Conservation (phyloP, 2,113 vertebrate species). For the Tenrec ecaudatus region DNA sequence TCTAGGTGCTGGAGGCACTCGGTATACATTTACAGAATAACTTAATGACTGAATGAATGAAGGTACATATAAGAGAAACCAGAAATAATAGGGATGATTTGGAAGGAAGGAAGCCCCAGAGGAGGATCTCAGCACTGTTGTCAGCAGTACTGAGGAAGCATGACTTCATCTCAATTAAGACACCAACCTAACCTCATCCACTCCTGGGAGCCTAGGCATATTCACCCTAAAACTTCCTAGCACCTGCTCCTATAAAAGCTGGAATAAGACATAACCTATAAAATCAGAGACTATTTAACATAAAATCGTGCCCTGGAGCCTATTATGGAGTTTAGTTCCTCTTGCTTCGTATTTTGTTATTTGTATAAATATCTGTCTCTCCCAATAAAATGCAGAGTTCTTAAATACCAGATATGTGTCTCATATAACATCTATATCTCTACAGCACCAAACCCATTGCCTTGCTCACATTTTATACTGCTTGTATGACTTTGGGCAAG, state of each 20-base stretch:
- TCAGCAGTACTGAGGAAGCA: background rate
- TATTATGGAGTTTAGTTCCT: conserved; percentile 63
- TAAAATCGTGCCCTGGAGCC: conserved; percentile 60
- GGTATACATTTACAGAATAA: background rate
- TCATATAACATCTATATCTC: conserved; percentile 53
- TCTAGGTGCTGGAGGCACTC: background rate
- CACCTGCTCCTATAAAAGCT: conserved; percentile 47
- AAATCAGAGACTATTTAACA: conserved; percentile 56
- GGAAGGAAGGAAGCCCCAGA: background rate
- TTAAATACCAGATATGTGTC: conserved; percentile 65
- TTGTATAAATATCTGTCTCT: conserved; percentile 71
- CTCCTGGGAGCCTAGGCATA: background rate
- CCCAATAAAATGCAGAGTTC: conserved; percentile 64
- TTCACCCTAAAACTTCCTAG: conserved; percentile 42
- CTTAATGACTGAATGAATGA: background rate
- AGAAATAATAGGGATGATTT: background rate
- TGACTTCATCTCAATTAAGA: conserved; percentile 28
- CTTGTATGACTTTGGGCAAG: background rate
- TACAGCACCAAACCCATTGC: conserved; percentile 31
- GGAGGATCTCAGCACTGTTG: background rate
- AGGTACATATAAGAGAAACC: background rate
- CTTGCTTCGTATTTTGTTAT: conserved; percentile 68
- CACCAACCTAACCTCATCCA: background rate
- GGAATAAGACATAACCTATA: conserved; percentile 42
- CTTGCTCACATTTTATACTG: conserved; percentile 35